Percentiles rank a stretch among this genome's conserved stretches.
Conservation (phyloP, 2,888 invertebrate species). For the Apotomis turbidana region DNA sequence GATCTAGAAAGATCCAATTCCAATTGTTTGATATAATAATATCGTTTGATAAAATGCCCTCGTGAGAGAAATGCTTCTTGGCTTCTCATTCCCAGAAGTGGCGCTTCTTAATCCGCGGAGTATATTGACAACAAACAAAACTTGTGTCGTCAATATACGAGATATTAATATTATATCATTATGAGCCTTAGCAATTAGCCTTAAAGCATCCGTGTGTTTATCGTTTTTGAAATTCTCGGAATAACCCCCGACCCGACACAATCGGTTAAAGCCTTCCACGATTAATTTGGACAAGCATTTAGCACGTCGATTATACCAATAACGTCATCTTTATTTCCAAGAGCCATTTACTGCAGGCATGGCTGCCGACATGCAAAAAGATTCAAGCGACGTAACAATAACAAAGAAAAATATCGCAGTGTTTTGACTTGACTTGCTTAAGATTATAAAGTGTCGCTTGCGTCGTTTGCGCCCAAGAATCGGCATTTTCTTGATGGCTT, state of each 20-base stretch:
- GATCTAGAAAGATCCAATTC: no score
- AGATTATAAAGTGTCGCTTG: neutral
- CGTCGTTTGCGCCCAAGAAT: neutral
- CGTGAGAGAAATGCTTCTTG: no score
- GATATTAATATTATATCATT: neutral
- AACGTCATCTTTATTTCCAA: conserved; percentile 33
- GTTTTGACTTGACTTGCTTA: neutral
- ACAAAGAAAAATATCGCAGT: neutral
- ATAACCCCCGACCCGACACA: neutral
- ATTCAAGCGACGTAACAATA: neutral
- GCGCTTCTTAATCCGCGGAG: no score
- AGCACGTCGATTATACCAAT: conserved; percentile 23
- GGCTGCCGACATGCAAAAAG: no score
- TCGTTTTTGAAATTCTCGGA: neutral
- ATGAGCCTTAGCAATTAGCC: neutral
- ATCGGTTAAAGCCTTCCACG: conserved; percentile 7
- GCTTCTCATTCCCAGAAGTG: no score
- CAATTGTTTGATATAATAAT: no score
- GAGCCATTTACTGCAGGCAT: conserved; percentile 13
- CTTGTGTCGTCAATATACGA: no score
- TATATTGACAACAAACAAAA: no score
- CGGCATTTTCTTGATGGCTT: conserved; percentile 12
- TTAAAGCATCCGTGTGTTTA: neutral
- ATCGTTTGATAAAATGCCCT: no score
- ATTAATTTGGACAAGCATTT: conserved; percentile 20